Percentiles rank a stretch among this genome's conserved stretches.
phyloP scores from a whole-genome alignment of 2,113 vertebrate genomes.

The Polypterus bichir region DNA sequence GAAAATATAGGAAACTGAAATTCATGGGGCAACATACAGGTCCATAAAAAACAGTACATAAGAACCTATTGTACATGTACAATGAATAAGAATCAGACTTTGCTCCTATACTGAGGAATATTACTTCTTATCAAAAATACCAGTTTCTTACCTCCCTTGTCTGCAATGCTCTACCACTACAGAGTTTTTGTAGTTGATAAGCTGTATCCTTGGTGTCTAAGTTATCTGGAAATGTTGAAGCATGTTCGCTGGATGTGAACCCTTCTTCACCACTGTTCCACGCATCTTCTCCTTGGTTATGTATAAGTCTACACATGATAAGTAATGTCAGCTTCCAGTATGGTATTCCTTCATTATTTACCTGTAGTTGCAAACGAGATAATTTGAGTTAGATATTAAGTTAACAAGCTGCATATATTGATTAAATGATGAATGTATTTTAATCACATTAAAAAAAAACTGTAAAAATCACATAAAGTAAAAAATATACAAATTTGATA shows the following conservation, averaged over 20 bases:
- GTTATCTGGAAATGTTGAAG: constrained; percentile 42
- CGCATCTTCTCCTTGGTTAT: constrained; percentile 40
- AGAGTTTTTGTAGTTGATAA: constrained; percentile 70
- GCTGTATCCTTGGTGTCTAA: constrained; percentile 64
- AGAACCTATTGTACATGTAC: too few species aligned
- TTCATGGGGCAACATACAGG: too few species aligned
- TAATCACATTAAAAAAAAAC: too few species aligned
- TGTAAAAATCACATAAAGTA: too few species aligned
- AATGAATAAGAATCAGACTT: too few species aligned
- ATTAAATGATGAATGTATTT: too few species aligned
- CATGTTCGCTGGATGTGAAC: constrained; percentile 41
- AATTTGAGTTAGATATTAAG: background rate
- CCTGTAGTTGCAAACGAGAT: constrained; percentile 26
- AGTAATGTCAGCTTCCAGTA: constrained; percentile 76
- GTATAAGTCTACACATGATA: constrained; percentile 67
- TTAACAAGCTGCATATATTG: too few species aligned
- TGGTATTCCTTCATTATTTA: constrained; percentile 59
- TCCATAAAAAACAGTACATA: too few species aligned
- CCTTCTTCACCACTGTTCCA: constrained; percentile 49
- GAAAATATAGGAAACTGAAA: too few species aligned
- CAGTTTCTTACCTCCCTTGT: constrained; percentile 62
- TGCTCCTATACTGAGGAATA: too few species aligned
- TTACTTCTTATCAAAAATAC: too few species aligned
- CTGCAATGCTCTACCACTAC: constrained; percentile 63
- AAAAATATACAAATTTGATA: too few species aligned